These are phyloP conservation scores for Naja naja DNA, from an alignment of 2,113 vertebrate genomes.

Conservation along the genomic window DNA sequence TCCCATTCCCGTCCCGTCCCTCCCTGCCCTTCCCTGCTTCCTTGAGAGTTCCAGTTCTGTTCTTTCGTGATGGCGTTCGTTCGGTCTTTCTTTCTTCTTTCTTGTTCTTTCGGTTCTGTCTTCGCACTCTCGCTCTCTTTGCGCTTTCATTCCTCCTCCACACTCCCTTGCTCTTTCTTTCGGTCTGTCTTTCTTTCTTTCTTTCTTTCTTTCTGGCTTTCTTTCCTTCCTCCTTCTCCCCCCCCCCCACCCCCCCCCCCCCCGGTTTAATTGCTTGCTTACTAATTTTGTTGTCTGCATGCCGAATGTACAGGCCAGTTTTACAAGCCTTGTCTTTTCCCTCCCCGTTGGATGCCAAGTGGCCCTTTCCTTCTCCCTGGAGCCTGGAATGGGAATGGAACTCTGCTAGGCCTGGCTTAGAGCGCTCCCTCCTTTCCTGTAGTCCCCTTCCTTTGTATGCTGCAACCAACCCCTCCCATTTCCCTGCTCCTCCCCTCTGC, in stretches of 20 bases:
- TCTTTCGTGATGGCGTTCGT: no score
- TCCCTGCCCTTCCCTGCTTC: no score
- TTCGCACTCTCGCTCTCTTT: no score
- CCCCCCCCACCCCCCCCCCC: no score
- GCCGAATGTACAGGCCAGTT: background rate
- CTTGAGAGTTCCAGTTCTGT: no score
- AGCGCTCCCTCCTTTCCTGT: background rate
- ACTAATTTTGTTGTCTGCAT: background rate
- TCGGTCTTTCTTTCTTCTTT: no score
- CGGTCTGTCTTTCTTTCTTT: fast-evolving
- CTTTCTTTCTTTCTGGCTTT: background rate
- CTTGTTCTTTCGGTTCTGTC: no score
- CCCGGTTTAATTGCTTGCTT: background rate
- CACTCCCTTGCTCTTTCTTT: fast-evolving
- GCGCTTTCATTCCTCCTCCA: no score
- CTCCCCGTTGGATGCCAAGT: background rate
- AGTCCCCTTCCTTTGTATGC: background rate
- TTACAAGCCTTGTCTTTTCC: background rate
- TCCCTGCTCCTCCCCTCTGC: background rate
- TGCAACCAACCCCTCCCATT: background rate
- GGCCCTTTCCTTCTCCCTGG: background rate
- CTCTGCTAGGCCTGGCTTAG: background rate
- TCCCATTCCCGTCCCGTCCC: no score
- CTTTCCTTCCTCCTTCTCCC: fast-evolving
- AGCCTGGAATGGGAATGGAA: background rate